phyloP scores from a whole-genome alignment of 2,888 invertebrate genomes.

The Actias luna region DNA sequence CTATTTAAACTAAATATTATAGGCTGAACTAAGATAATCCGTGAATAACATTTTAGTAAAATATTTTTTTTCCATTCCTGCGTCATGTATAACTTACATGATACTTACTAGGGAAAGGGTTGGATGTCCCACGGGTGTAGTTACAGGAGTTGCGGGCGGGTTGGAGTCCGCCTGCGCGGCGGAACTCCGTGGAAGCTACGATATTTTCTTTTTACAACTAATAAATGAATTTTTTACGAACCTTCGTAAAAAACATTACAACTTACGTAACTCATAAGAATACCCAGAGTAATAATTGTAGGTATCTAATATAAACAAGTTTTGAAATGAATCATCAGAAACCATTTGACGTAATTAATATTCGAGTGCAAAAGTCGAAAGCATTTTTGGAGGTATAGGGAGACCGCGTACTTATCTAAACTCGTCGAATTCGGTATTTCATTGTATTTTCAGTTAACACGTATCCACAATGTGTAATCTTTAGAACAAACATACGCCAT shows the following conservation, averaged over 20 bases:
- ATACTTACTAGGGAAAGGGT: conserved; percentile 3
- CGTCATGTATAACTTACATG: neutral
- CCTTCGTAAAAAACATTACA: neutral
- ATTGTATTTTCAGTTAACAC: neutral
- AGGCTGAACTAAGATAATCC: neutral
- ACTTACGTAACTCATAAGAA: neutral
- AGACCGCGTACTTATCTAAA: too few species aligned
- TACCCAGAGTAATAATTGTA: neutral
- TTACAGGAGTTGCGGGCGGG: neutral
- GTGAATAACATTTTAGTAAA: neutral
- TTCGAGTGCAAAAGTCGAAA: too few species aligned
- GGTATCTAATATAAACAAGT: neutral
- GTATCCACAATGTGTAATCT: neutral
- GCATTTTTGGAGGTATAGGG: too few species aligned
- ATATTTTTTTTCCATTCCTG: neutral
- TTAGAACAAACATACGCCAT: neutral
- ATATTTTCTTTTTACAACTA: neutral
- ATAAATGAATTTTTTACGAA: neutral
- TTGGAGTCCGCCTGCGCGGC: neutral
- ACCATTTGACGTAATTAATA: too few species aligned
- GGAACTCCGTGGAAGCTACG: neutral
- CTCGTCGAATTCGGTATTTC: neutral
- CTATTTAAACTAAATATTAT: too few species aligned
- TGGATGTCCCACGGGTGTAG: conserved; percentile 4
- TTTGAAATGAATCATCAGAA: too few species aligned